Conservation (phyloP, 2,113 vertebrate species). For the Lampris megalopsis region DNA sequence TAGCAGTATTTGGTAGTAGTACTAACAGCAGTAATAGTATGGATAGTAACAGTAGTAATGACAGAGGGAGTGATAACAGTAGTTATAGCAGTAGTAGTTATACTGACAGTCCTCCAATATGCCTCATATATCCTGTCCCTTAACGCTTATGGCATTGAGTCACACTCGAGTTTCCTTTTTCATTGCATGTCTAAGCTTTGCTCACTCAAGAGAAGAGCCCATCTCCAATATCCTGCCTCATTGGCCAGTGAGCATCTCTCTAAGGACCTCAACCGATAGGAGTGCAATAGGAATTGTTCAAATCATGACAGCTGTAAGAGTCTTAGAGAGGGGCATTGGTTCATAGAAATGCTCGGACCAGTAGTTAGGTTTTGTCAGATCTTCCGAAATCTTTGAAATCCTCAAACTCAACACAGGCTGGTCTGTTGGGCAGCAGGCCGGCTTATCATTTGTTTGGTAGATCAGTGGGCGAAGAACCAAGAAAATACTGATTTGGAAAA, state of each 20-base stretch:
- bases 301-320: slow-evolving; percentile 14
- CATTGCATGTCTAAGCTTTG: slow-evolving; percentile 49
- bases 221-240: slow-evolving; percentile 45
- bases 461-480: no score
- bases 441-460: neutral
- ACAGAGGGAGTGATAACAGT: no score
- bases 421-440: neutral
- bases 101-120: slow-evolving; percentile 23
- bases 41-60: no score
- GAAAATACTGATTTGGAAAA: no score
- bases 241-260: slow-evolving; percentile 37
- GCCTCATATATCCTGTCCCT: slow-evolving; percentile 32
- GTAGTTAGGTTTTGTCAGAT: no score
- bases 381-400: no score
- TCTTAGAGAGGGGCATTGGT: slow-evolving; percentile 26
- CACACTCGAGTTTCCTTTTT: slow-evolving; percentile 45
- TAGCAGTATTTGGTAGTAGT: neutral
- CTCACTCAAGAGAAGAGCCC: slow-evolving; percentile 36
- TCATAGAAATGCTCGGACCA: neutral
- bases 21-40: no score
- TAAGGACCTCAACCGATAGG: neutral
- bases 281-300: slow-evolving; percentile 17
- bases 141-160: slow-evolving; percentile 41
- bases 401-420: no score
- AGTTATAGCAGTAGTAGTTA: no score